Base-by-base conservation (phyloP, 2,113 vertebrate species). In the Oceanodroma tethys region DNA sequence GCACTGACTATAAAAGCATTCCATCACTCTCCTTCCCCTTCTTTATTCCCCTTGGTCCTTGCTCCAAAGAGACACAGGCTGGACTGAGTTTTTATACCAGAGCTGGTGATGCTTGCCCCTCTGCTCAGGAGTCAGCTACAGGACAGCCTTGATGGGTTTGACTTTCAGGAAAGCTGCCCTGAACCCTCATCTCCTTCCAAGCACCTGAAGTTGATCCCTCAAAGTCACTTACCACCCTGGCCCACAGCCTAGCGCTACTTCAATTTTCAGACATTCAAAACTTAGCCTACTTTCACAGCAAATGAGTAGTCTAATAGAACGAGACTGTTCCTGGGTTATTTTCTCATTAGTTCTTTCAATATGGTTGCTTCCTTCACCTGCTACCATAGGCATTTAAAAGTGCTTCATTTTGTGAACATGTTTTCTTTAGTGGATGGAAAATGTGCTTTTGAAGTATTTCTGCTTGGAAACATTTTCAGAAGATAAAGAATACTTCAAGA, bases 401-500 rank as follows among this genome's bases (percentile, higher is more conserved):
- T 19, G 3, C 45, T 94, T 90, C 40, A 45, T 47, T 95, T 90
- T 68, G 66, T 80, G 65, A 93, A 43, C 42, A 14, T 5, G 4
- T 73, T 87, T 92, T 60, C 78, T 86, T 94, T 29, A n/a, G 85
- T 36, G 81, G 42, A 92, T 45, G 36, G 67, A 93, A 89, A 92
- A 94, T 56, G 18, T 21, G 15, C 60, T 93, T 96, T 94, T 93
- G 70, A 96, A 95, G 58, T 82, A 90, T 92, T 78, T 94, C 94
- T 75, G 74, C 50, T 53, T 95, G 95, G 95, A 96, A 96, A 92
- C 94, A 93, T 88, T 97, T 93, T 65, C 71, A 92, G 86, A 92
- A 97, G 88, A 94, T 86, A 62, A 42, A 62, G 91, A 96, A 67
- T 92, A 93, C 87, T 97, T 98, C 94, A 94, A 93, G 96, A 55